These are phyloP conservation scores for Tachysurus vachellii DNA, from an alignment of 2,113 vertebrate species.

Conservation along the genomic window DNA sequence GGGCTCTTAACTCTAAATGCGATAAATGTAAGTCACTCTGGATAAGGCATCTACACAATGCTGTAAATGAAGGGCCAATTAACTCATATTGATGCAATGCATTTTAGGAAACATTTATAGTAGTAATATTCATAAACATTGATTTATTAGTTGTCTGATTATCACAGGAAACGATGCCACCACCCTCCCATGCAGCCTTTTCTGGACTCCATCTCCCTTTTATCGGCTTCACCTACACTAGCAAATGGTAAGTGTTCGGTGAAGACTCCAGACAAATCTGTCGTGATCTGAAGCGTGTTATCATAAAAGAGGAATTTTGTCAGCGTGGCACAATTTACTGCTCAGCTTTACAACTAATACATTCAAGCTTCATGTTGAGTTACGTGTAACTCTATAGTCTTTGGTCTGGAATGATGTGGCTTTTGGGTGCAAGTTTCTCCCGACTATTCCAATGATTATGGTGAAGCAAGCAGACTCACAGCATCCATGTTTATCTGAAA, in stretches of 20 bases:
- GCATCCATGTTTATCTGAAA: background rate
- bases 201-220: constrained; percentile 98
- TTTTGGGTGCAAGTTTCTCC: constrained; percentile 21
- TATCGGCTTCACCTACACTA: constrained; percentile 97
- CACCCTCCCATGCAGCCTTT: constrained; percentile 94
- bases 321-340: background rate
- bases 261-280: background rate
- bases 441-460: background rate
- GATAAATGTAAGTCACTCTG: too few species aligned
- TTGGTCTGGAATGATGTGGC: constrained; percentile 25
- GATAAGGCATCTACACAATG: too few species aligned
- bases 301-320: background rate
- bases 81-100: background rate
- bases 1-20: too few species aligned
- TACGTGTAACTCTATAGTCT: background rate
- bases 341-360: background rate
- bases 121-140: background rate
- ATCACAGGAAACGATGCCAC: constrained; percentile 93
- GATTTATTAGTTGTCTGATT: background rate
- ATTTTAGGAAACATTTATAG: background rate
- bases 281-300: background rate
- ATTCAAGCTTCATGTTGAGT: constrained; percentile 8
- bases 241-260: constrained; percentile 86
- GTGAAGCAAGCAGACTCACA: background rate
- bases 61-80: background rate